Percentiles rank a stretch among this genome's conserved stretches.
Evolutionary conservation across 2,797 vertebrate species (phyloP).

Genomic region (Tolypeutes matacus): DNA sequence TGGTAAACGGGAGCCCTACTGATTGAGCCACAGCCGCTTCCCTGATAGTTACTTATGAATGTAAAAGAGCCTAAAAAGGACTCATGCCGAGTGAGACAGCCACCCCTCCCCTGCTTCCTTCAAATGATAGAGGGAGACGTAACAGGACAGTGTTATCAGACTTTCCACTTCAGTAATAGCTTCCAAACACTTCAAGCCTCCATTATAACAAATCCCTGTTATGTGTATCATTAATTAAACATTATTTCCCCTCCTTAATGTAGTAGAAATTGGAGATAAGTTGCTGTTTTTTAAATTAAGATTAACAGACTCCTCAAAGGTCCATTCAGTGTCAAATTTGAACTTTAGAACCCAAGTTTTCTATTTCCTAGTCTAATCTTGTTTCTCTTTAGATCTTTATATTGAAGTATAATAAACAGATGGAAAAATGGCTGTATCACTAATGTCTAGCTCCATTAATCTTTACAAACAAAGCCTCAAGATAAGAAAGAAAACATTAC

Average conservation of each 20-base stretch:
- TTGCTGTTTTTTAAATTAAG: background rate
- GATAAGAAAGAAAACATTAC: background rate
- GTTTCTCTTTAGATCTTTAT: background rate
- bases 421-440: background rate
- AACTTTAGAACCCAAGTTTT: background rate
- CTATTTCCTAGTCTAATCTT: background rate
- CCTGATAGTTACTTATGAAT: background rate
- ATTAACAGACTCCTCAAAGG: background rate
- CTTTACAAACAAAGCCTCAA: background rate
- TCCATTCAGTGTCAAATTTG: background rate
- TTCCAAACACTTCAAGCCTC: background rate
- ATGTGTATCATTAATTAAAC: background rate
- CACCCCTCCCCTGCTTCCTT: fast-evolving
- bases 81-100: background rate
- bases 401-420: background rate
- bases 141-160: background rate
- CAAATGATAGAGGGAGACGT: background rate
- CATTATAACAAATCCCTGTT: background rate
- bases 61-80: background rate
- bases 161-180: background rate
- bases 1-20: too few species aligned
- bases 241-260: background rate
- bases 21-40: too few species aligned
- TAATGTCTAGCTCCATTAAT: background rate
- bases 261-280: background rate